phyloP scores from a whole-genome alignment of 2,797 vertebrate genomes.

The Takifugu rubripes region DNA sequence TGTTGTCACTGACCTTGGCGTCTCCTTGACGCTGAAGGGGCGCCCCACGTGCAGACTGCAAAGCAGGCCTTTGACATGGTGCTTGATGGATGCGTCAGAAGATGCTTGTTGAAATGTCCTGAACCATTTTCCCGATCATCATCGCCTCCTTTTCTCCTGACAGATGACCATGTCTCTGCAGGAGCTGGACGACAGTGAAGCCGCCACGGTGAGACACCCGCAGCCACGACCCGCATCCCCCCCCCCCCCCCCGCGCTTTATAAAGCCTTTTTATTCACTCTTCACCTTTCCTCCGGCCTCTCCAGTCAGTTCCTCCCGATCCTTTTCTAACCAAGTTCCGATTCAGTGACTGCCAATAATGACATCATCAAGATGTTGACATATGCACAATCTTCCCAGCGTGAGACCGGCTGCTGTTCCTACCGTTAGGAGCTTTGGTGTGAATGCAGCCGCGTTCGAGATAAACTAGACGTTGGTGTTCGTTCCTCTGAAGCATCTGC shows the following conservation, averaged over 20 bases:
- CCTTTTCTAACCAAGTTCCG: neutral
- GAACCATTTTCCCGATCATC: neutral
- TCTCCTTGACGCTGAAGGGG: conserved; percentile 25
- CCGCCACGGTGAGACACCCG: conserved; percentile 61
- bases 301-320: neutral
- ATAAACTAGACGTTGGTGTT: neutral
- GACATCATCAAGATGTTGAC: no score
- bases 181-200: conserved; percentile 52
- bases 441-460: no score
- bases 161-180: conserved; percentile 75
- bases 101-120: no score
- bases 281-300: neutral
- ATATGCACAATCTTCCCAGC: no score
- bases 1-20: conserved; percentile 22
- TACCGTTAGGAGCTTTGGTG: no score
- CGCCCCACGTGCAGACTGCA: conserved; percentile 5
- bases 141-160: conserved; percentile 7
- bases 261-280: no score
- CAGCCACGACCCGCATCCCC: conserved; percentile 15
- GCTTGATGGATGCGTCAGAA: no score
- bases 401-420: no score
- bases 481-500: conserved; percentile 16
- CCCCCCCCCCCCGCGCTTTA: no score
- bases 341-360: no score
- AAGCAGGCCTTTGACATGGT: conserved; percentile 1